Conservation (phyloP, 2,797 vertebrate genomes). For the Eremophila alpestris region DNA sequence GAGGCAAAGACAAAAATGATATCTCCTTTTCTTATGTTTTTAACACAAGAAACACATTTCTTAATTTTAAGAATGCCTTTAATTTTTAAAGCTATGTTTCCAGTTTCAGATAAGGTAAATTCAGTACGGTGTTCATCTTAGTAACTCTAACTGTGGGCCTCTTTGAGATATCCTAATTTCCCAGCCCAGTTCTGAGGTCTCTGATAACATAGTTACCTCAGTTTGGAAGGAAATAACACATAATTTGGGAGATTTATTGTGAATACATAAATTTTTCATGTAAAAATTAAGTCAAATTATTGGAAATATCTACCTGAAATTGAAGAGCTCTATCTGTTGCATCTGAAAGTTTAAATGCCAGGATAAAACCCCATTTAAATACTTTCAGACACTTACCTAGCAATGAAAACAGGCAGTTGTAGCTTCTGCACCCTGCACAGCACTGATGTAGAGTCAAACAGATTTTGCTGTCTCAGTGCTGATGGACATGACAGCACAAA, state of each 20-base stretch:
- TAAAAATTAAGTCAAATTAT: not conserved
- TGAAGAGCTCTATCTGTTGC: not conserved
- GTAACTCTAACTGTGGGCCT: not conserved
- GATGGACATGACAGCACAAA: not conserved
- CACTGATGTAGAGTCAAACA: not conserved
- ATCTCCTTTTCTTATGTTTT: not conserved
- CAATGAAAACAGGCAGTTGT: not conserved
- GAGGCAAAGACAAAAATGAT: not conserved
- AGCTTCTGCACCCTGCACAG: not conserved
- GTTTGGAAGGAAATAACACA: not conserved
- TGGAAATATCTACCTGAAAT: not conserved
- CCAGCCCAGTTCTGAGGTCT: not conserved
- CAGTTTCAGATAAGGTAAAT: not conserved
- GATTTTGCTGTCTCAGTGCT: not conserved
- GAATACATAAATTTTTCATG: not conserved
- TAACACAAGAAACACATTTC: not conserved
- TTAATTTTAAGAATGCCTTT: not conserved
- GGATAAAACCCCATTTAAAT: not conserved
- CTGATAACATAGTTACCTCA: not conserved
- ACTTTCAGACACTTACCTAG: not conserved
- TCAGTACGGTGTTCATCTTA: not conserved
- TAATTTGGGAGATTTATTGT: fast-evolving
- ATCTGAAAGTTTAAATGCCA: not conserved
- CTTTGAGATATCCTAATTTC: not conserved
- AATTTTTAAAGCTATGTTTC: not conserved